These are phyloP conservation scores for Ostrea denselamellosa DNA, from an alignment of 1,140 invertebrate species.

Conservation along the genomic window DNA sequence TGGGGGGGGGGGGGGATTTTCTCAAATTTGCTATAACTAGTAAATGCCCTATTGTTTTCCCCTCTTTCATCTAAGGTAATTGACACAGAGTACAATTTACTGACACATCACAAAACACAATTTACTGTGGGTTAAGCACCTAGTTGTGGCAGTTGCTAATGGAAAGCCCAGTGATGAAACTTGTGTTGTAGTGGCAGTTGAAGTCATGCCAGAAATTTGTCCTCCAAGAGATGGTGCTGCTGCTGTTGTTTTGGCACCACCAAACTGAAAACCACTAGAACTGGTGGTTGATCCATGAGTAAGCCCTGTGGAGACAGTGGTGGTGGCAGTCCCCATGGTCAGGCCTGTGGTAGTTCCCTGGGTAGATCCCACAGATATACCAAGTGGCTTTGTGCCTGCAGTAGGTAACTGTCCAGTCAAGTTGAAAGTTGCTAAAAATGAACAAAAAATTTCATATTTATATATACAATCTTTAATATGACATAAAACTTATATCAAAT, in stretches of 20 bases:
- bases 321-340: conserved; percentile 15
- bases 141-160: background rate
- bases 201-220: conserved; percentile 48
- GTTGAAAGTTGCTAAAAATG: conserved; percentile 2
- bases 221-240: conserved; percentile 32
- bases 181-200: background rate
- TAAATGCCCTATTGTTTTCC: background rate
- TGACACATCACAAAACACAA: background rate
- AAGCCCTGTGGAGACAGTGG: conserved; percentile 54
- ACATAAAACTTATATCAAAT: background rate
- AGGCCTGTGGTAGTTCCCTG: conserved; percentile 37
- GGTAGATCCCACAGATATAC: conserved; percentile 16
- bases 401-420: conserved; percentile 7
- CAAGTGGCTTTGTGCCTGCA: background rate
- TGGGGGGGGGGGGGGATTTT: no score
- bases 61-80: background rate
- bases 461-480: no score
- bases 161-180: background rate
- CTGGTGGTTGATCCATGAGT: conserved; percentile 66
- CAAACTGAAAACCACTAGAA: conserved; percentile 35
- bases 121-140: background rate
- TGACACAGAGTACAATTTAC: background rate
- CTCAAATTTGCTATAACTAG: no score
- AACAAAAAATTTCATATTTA: background rate
- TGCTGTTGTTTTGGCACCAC: conserved; percentile 49